Evolutionary conservation across 1,140 invertebrate genomes (phyloP), one percentile per base, ranked within the genome.

Genomic region (Proctacanthus coquilletti): DNA sequence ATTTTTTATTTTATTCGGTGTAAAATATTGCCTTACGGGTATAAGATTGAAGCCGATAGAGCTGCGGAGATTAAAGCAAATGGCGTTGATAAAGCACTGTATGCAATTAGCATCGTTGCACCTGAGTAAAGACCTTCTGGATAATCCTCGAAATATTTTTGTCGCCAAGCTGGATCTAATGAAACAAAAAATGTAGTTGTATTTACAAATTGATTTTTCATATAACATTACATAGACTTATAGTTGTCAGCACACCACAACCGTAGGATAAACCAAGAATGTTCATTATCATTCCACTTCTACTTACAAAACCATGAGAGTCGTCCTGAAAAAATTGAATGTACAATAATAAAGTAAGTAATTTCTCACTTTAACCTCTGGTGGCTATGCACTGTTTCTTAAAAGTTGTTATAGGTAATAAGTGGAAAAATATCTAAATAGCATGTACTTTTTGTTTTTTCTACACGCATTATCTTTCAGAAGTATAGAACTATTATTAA

Each of bases 121-220:
- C 87, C 88, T 11, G 78, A 75, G 52, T 93, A 93, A 0, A 86
- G 60, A 2, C 85, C 85, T 52, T 89, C 83, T 36, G 86, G 71
- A 9, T 80, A 76, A 52, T 93, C 88, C 57, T 91, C 84, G 42
- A 88, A 91, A 56, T 89, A 92, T 18, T 84, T 68, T 20, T 83
- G 85, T n/a, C 88, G 66, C 62, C 84, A 83, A 31, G 71, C 72
- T 21, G 80, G 76, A 70, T 81, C 85, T 89, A 50, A 3, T 53
- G 56, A 49, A 53, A 44, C 40, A 45, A 32, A n/a, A 41, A 5
- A 9, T 5, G 10, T 32, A 9, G 3, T 18, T 41, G 9, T 23
- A 41, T n/a, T 14, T 29, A 29, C 18, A 21, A 27, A 33, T 30
- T 14, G 32, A 18, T 27, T 6, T 19, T 18, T 11, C 2, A 5